Conservation (phyloP, 2,113 vertebrate genomes). For the Zosterops lateralis region DNA sequence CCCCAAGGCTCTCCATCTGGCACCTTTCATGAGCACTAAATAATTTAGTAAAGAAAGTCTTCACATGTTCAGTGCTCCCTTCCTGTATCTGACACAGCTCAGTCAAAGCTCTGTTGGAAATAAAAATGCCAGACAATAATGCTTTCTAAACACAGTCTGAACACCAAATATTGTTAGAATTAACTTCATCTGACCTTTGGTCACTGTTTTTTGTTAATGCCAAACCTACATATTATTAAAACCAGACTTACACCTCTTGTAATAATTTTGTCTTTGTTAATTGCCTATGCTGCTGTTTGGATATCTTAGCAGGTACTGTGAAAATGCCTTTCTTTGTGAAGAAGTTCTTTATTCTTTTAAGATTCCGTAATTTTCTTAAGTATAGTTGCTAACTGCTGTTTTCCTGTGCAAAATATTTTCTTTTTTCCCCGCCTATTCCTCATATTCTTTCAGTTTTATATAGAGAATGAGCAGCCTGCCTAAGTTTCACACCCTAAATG, state of each 20-base stretch:
- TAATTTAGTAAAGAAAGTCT: slow-evolving; percentile 30
- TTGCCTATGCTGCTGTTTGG: background rate
- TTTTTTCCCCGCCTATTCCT: background rate
- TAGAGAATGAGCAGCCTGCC: background rate
- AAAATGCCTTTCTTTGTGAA: background rate
- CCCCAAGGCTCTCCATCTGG: slow-evolving; percentile 9
- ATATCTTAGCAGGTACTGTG: background rate
- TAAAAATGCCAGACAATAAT: background rate
- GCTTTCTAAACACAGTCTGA: background rate
- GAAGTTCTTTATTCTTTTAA: background rate
- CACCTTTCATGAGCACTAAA: slow-evolving; percentile 14
- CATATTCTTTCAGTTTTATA: background rate
- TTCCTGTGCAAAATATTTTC: background rate
- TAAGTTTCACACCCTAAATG: background rate
- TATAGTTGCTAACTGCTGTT: background rate
- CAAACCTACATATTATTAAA: background rate
- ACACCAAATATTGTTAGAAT: background rate
- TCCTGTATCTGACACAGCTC: background rate
- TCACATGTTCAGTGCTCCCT: background rate
- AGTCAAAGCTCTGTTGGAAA: background rate
- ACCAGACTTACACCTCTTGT: background rate
- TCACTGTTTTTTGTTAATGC: background rate
- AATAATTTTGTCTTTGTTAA: background rate
- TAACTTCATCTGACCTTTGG: background rate
- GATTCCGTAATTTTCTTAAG: background rate